phyloP scores from a whole-genome alignment of 2,113 vertebrate genomes.

The Thryonomys swinderianus region DNA sequence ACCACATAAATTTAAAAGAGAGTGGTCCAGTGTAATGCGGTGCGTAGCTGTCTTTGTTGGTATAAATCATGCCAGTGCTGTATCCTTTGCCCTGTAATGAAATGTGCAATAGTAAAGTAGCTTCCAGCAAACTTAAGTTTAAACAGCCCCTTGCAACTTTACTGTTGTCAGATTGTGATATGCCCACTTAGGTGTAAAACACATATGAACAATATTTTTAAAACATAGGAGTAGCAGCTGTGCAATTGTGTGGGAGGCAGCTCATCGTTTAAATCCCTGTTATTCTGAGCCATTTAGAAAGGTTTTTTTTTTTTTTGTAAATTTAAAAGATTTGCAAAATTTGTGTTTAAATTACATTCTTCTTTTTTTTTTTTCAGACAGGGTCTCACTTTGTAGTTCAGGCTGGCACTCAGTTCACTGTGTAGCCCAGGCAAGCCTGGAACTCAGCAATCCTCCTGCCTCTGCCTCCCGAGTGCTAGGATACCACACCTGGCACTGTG shows the following conservation, averaged over 20 bases:
- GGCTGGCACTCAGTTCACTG: too few species aligned
- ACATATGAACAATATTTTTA: not conserved
- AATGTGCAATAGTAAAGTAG: conserved; percentile 43
- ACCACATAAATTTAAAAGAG: conserved; percentile 97
- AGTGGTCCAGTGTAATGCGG: conserved; percentile 99
- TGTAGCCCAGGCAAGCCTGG: too few species aligned
- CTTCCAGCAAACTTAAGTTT: conserved; percentile 70
- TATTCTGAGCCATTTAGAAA: conserved; percentile 16
- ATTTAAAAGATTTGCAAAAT: too few species aligned
- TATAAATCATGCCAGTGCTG: conserved; percentile 98
- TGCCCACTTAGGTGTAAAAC: conserved; percentile 40
- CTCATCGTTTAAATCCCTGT: not conserved
- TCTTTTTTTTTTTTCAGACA: too few species aligned
- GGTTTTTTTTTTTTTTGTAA: not conserved
- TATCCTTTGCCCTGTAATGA: conserved; percentile 90
- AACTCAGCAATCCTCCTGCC: too few species aligned
- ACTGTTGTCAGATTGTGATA: conserved; percentile 22
- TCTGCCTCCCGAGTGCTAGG: too few species aligned
- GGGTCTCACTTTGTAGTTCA: too few species aligned
- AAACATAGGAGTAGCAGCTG: not conserved
- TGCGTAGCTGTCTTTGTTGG: conserved; percentile 98
- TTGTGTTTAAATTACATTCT: too few species aligned
- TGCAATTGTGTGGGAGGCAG: not conserved
- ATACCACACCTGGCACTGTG: too few species aligned
- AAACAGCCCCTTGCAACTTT: not conserved